phyloP scores from a whole-genome alignment of 2,888 invertebrate genomes.

The Macrophya alboannulata region DNA sequence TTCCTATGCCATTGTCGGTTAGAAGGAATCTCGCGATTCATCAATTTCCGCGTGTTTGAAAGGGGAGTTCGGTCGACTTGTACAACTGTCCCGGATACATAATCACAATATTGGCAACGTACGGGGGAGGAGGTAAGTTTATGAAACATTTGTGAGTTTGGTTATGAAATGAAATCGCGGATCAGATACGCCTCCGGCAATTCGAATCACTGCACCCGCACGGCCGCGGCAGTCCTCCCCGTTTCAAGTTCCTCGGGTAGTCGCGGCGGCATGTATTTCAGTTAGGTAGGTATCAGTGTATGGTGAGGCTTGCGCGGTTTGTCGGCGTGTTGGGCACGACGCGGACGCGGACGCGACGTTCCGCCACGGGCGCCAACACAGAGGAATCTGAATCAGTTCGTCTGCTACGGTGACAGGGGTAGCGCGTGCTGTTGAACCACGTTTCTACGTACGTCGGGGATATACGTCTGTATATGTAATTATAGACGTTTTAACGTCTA shows the following conservation, averaged over 20 bases:
- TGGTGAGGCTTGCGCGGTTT: constrained; percentile 44
- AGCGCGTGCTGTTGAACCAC: constrained; percentile 25
- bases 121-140: background rate
- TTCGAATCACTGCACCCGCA: constrained; percentile 34
- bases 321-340: constrained; percentile 43
- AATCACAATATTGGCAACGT: too few species aligned
- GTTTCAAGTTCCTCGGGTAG: background rate
- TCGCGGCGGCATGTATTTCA: constrained; percentile 35
- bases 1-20: background rate
- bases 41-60: background rate
- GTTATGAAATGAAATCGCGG: constrained; percentile 6
- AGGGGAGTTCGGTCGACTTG: background rate
- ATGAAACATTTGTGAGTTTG: background rate
- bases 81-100: too few species aligned
- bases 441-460: background rate
- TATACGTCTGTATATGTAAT: background rate
- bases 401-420: constrained; percentile 51
- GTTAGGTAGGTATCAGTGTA: background rate
- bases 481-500: background rate
- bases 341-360: background rate
- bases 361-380: constrained; percentile 44
- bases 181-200: constrained; percentile 7
- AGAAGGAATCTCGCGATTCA: background rate
- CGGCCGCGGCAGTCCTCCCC: background rate
- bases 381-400: constrained; percentile 54